phyloP scores from a whole-genome alignment of 1,140 invertebrate genomes.

The Hylaeus anthracinus region DNA sequence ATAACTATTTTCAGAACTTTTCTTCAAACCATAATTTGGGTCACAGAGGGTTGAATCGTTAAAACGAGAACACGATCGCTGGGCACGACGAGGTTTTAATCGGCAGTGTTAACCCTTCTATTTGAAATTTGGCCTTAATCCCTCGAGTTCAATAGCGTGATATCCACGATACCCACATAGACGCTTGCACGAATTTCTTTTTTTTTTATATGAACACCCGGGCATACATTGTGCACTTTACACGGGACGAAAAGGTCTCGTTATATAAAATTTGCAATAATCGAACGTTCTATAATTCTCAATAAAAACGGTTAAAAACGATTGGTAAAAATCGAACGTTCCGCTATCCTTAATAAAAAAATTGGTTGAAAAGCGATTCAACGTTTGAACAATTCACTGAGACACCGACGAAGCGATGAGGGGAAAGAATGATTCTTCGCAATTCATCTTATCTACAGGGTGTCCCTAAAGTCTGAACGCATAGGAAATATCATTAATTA shows the following conservation, averaged over 20 bases:
- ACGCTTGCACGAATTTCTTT: too few species aligned
- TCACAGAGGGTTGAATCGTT: too few species aligned
- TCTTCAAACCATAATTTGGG: too few species aligned
- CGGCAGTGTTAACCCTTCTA: neutral
- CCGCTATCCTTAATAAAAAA: neutral
- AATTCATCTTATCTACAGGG: too few species aligned
- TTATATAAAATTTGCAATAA: neutral
- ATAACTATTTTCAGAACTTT: too few species aligned
- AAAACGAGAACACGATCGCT: too few species aligned
- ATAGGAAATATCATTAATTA: too few species aligned
- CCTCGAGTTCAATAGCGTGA: neutral
- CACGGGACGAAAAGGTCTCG: neutral
- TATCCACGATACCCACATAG: too few species aligned
- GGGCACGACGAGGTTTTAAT: too few species aligned
- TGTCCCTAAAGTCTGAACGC: too few species aligned
- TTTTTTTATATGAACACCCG: neutral
- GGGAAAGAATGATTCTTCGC: neutral
- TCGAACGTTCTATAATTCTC: neutral
- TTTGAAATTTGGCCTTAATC: neutral
- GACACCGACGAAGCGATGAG: neutral
- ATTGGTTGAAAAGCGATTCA: neutral
- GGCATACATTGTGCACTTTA: neutral
- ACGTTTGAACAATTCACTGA: neutral
- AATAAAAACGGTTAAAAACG: neutral
- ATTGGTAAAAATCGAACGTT: neutral